phyloP scores from a whole-genome alignment of 2,888 invertebrate genomes.

The Ectemnius lituratus region DNA sequence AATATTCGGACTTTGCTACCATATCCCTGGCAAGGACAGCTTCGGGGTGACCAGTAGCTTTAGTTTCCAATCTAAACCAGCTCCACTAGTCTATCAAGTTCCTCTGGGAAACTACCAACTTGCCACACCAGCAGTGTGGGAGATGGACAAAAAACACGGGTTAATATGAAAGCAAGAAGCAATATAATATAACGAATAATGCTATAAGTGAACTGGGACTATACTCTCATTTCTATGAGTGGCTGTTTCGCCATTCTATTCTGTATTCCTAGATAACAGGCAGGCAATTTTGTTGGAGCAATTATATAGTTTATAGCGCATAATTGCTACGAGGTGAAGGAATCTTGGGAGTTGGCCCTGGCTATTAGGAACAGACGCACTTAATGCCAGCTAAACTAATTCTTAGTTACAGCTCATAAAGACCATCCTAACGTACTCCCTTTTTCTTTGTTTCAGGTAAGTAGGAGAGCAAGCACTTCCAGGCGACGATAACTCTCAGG shows the following conservation, averaged over 20 bases:
- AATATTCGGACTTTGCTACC: constrained; percentile 26
- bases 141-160: too few species aligned
- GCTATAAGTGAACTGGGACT: background rate
- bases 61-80: constrained; percentile 27
- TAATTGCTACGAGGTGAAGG: background rate
- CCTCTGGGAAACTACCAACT: constrained; percentile 45
- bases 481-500: background rate
- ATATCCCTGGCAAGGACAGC: constrained; percentile 24
- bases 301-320: constrained; percentile 6
- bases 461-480: constrained; percentile 35
- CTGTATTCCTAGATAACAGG: background rate
- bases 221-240: background rate
- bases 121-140: too few species aligned
- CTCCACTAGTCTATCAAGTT: constrained; percentile 60
- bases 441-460: constrained; percentile 60
- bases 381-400: constrained; percentile 14
- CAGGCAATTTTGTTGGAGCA: constrained; percentile 20
- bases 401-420: background rate
- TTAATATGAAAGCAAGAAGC: too few species aligned
- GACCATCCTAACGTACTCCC: constrained; percentile 17
- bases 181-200: too few species aligned
- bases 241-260: constrained; percentile 1
- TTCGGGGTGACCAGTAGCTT: constrained; percentile 49
- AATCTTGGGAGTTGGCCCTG: background rate
- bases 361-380: background rate